Evolutionary conservation across 2,888 invertebrate species (phyloP).

Genomic region (Tenthredo distinguenda): DNA sequence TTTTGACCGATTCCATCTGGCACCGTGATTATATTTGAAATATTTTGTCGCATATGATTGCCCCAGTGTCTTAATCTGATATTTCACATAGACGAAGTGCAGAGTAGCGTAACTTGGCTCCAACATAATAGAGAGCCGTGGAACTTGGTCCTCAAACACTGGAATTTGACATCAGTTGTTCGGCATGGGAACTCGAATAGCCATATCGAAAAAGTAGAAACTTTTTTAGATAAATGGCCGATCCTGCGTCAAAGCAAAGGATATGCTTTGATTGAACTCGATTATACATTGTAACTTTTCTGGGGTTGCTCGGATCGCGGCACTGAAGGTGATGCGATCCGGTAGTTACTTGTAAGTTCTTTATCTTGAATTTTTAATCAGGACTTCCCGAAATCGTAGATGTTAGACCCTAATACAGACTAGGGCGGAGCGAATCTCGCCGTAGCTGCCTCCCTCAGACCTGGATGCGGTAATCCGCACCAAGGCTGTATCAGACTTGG

Average conservation of each 20-base stretch:
- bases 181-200: background rate
- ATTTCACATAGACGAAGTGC: background rate
- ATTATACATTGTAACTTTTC: no score
- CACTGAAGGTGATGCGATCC: no score
- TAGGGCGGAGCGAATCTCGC: no score
- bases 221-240: background rate
- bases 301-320: no score
- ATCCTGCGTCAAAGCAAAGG: background rate
- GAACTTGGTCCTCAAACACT: background rate
- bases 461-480: no score
- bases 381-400: no score
- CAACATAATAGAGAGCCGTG: conserved; percentile 1
- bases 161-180: background rate
- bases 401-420: no score
- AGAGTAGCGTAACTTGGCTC: background rate
- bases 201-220: background rate
- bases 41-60: conserved; percentile 7
- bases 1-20: background rate
- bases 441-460: no score
- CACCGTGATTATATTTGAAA: background rate
- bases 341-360: no score
- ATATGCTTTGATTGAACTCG: no score
- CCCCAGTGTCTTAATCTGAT: background rate
- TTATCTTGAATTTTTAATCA: no score
- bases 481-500: no score